A percentile compares a stretch with the other conserved stretches of the same genome.
Conservation (phyloP, 64 coral and sea anemone genomes). For the Actinia equina region DNA sequence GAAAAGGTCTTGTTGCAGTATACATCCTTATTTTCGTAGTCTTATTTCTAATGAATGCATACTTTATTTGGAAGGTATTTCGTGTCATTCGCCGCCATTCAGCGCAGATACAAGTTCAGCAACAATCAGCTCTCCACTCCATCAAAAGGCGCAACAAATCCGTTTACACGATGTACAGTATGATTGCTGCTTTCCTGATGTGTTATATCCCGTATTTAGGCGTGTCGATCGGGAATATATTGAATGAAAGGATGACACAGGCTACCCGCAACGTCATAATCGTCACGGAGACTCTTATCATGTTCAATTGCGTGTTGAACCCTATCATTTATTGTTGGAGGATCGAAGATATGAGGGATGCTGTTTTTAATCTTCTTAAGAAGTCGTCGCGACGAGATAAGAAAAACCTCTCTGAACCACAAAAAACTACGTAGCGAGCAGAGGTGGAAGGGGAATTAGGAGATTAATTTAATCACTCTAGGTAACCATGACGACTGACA, state of each 20-base stretch:
- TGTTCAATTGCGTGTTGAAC: conserved; percentile 5
- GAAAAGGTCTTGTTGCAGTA: no score
- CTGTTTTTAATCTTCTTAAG: not conserved
- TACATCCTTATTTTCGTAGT: no score
- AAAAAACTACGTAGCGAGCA: no score
- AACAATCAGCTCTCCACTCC: not conserved
- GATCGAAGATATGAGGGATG: not conserved
- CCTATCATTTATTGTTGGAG: not conserved
- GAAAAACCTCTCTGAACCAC: not conserved
- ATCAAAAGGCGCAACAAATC: not conserved
- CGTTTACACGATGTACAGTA: not conserved
- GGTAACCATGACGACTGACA: no score
- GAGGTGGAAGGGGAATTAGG: no score
- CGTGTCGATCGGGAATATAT: not conserved
- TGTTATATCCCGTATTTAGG: not conserved
- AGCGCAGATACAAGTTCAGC: not conserved
- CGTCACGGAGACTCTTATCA: not conserved
- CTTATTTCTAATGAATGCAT: not conserved
- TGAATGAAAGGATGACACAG: not conserved
- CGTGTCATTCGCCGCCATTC: not conserved
- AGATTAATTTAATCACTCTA: no score
- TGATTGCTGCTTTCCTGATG: not conserved
- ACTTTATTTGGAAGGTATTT: not conserved
- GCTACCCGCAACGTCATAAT: not conserved
- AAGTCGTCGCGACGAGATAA: not conserved